Evolutionary conservation across 2,888 invertebrate species (phyloP), one percentile per base, ranked within the genome.

Genomic region (Vesta saturnalis): DNA sequence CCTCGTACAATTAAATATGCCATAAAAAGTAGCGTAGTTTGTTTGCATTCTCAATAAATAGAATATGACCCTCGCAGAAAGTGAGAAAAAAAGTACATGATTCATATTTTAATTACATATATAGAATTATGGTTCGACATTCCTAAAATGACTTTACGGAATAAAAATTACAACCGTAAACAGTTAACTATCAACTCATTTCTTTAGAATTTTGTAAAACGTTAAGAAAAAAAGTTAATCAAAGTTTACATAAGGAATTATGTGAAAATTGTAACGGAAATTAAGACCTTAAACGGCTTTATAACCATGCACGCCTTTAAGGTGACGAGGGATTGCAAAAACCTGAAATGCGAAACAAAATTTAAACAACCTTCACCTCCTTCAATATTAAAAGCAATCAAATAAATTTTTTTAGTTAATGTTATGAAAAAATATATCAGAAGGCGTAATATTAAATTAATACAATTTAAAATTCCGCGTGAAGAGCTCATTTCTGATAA

Each of bases 31-130:
- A 39, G 39, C 39, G 39, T 39, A 39, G n/a, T 4, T 39, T n/a
- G 39, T n/a, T n/a, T n/a, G n/a, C n/a, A n/a, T n/a, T n/a, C n/a
- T n/a, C n/a, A n/a, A 39, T 39, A 39, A 39, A 39, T 10, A 39
- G 39, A 39, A 6, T 39, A 39, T n/a, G 12, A n/a, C n/a, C 39
- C 8, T 39, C 52, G 52, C 19, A 21, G 10, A 43, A 43, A 43
- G 19, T 52, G 19, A 52, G 19, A 19, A 52, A 39, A 39, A 39
- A 39, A 39, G 39, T 19, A 19, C 52, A 52, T 52, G 52, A 52
- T 52, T 52, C 52, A 52, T 19, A 52, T 52, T 52, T 52, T 52
- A 52, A 52, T 19, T 52, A 52, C 52, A 19, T 52, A 52, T 52
- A 52, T 19, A 52, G 52, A 5, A 52, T 52, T 19, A 52, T 52